Evolutionary conservation across 2,888 invertebrate genomes (phyloP).

Genomic region (Leucozona laternaria): DNA sequence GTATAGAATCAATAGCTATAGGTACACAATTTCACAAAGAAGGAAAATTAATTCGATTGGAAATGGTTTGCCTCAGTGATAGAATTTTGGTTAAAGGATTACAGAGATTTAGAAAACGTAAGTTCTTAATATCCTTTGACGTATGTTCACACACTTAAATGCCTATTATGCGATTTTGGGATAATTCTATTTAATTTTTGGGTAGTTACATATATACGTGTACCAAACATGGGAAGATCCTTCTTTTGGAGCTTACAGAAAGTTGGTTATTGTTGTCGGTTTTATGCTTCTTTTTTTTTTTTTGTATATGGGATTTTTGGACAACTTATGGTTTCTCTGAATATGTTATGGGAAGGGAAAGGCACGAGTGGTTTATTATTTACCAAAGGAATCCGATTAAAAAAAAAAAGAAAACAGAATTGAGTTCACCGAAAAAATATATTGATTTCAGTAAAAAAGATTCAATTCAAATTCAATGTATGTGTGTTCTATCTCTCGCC

Average conservation of each 20-base stretch:
- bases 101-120: slow-evolving; percentile 15
- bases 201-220: no score
- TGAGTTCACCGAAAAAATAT: no score
- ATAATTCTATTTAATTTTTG: slow-evolving; percentile 9
- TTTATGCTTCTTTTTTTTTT: no score
- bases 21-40: no score
- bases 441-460: no score
- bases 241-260: not conserved
- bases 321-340: not conserved
- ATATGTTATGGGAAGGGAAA: no score
- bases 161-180: slow-evolving; percentile 32
- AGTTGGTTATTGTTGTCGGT: not conserved
- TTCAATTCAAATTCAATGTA: no score
- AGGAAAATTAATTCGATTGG: slow-evolving; percentile 48
- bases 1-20: no score
- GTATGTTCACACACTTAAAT: slow-evolving; percentile 2
- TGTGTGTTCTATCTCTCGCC: no score
- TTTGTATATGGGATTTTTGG: not conserved
- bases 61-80: slow-evolving; percentile 50
- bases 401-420: no score
- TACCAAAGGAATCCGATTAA: no score
- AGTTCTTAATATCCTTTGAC: slow-evolving; percentile 20
- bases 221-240: not conserved
- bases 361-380: no score
- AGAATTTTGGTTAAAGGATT: slow-evolving; percentile 38